Percentiles rank a stretch among this genome's conserved stretches.
These are phyloP conservation scores for Aplodontia rufa DNA, from an alignment of 2,113 vertebrate species.

Conservation along the genomic window DNA sequence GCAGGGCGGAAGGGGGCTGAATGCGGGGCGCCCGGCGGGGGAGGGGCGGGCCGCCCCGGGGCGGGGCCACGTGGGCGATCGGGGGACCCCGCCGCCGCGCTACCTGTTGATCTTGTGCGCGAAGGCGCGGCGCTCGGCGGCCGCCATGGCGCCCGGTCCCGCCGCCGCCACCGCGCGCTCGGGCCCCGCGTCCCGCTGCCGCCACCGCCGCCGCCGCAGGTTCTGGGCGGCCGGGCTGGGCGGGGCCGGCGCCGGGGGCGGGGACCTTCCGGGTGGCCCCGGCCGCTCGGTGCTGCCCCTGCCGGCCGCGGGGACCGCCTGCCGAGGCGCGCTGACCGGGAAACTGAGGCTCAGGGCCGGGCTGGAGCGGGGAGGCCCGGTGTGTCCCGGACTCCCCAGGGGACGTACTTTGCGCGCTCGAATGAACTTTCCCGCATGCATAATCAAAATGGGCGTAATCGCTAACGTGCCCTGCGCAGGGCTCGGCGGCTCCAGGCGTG, in stretches of 20 bases:
- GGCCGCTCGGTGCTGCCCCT: constrained; percentile 26
- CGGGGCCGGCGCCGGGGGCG: background rate
- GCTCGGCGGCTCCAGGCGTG: background rate
- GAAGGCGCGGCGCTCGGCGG: constrained; percentile 91
- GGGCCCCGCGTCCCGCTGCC: background rate
- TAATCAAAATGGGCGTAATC: background rate
- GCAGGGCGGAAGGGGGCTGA: background rate
- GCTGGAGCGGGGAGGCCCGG: background rate
- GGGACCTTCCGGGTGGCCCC: constrained; percentile 34
- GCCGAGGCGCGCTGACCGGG: background rate
- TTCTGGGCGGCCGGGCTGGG: constrained; percentile 1
- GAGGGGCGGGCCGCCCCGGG: background rate
- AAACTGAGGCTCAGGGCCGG: background rate
- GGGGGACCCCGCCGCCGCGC: constrained; percentile 12
- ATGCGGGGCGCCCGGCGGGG: background rate
- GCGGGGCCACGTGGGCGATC: background rate
- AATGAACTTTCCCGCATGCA: too few relatives aligned
- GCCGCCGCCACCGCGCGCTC: background rate
- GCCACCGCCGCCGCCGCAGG: constrained; percentile 28
- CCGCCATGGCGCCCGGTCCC: constrained; percentile 76
- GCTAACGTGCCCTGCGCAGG: background rate
- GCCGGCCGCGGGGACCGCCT: background rate
- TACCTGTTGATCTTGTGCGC: constrained; percentile 95
- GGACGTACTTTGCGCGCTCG: background rate
- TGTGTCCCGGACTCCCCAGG: too few relatives aligned